phyloP scores from a whole-genome alignment of 2,797 vertebrate genomes.

The Emydoidea blandingii region DNA sequence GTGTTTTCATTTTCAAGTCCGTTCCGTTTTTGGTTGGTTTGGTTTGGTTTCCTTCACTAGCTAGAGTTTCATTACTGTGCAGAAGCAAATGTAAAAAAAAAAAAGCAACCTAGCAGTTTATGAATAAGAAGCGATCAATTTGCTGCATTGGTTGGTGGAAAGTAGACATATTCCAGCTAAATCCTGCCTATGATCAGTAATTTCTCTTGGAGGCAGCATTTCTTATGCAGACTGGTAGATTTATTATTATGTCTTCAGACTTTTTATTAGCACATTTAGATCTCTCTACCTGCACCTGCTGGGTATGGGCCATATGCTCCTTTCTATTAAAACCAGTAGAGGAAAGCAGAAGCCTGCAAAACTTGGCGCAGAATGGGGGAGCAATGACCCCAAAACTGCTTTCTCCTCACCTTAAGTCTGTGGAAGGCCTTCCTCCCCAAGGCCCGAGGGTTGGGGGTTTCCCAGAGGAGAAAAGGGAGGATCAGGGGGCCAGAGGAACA shows the following conservation, averaged over 20 bases:
- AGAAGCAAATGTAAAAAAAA: constrained; percentile 66
- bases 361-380: accelerated
- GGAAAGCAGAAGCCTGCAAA: background rate
- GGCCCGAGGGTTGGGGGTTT: background rate
- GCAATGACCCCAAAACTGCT: background rate
- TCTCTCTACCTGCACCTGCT: background rate
- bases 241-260: constrained; percentile 59
- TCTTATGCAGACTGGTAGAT: constrained; percentile 73
- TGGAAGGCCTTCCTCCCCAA: background rate
- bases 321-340: background rate
- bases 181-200: constrained; percentile 68
- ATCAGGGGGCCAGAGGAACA: background rate
- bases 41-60: constrained; percentile 66
- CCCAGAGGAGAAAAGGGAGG: background rate
- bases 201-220: constrained; percentile 75
- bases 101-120: constrained; percentile 64
- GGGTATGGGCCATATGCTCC: background rate
- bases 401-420: background rate
- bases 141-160: constrained; percentile 22
- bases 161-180: constrained; percentile 55
- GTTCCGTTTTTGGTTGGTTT: constrained; percentile 44
- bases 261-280: constrained; percentile 44
- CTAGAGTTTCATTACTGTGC: constrained; percentile 60
- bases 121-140: constrained; percentile 68
- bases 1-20: constrained; percentile 70